Base-by-base conservation (phyloP, 2,113 vertebrate species). In the Eira barbara region DNA sequence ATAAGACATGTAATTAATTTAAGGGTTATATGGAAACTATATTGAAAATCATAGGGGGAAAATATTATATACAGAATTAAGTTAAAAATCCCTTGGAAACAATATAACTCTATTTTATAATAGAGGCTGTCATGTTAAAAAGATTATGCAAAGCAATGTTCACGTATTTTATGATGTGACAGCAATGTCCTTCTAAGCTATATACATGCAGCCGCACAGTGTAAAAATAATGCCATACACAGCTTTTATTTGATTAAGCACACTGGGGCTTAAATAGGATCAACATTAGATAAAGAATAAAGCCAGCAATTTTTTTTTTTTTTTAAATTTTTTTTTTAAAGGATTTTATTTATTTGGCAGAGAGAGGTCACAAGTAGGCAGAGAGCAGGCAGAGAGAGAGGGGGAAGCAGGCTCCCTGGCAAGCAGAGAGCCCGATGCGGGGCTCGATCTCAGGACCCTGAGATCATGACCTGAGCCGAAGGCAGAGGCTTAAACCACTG, bases 71-170 rank as follows among this genome's bases (percentile, higher is more conserved):
- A 93, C 20, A 81, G 67, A 96, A 98, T 86, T 94, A 63, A 95
- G 87, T 95, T 83, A 90, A 92, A 96, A 94, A 73, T 52, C 55
- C 45, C 88, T 97, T 92, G 78, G 27, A 95, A 96, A 84, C 13
- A 89, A 34, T 73, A 95, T 69, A n/a, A n/a, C n/a, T n/a, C n/a
- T 81, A 95, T 83, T 92, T 96, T 88, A 21, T 84, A 97, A 96
- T 47, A 97, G 88, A 97, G n/a, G 31, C 31, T 92, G 42, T 80
- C 67, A 69, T 76, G 74, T 34, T 97, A 91, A 94, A 97, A 97
- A 97, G 74, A 74, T 83, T 82, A 92, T 23, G 29, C 65, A 82
- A 85, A 94, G 21, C 45, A 96, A 71, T 59, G 52, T 69, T 76
- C 36, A 94, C 2, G 0, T 82, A 91, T 93, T 71, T 95, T 79